phyloP scores from a whole-genome alignment of 2,888 invertebrate species.

The Euspilapteryx auroguttella region DNA sequence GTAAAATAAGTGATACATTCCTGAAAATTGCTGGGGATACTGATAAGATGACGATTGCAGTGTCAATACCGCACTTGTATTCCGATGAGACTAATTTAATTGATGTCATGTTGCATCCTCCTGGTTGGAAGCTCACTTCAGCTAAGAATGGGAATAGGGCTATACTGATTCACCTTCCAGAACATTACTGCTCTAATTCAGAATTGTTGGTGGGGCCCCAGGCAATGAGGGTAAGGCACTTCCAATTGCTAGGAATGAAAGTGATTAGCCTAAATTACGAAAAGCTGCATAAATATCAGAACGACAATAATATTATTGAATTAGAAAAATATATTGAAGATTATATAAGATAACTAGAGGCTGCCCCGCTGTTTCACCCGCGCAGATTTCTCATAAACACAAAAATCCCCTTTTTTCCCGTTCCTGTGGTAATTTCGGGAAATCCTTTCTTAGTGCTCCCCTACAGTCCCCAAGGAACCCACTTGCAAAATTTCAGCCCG shows the following conservation, averaged over 20 bases:
- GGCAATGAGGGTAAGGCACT: constrained; percentile 63
- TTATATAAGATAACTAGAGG: too few species aligned
- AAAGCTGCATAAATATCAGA: constrained; percentile 42
- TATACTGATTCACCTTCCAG: constrained; percentile 65
- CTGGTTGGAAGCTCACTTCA: constrained; percentile 37
- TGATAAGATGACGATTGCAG: constrained; percentile 45
- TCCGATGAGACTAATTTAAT: constrained; percentile 61
- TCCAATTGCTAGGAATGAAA: constrained; percentile 64
- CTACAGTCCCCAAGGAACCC: too few species aligned
- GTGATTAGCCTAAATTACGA: constrained; percentile 63
- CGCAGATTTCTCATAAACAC: too few species aligned
- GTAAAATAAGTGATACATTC: constrained; percentile 40
- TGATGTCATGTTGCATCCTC: constrained; percentile 62
- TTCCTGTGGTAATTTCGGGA: too few species aligned
- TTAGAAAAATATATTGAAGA: constrained; percentile 54
- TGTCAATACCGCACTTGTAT: constrained; percentile 56
- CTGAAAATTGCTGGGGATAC: constrained; percentile 36
- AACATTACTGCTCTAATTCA: constrained; percentile 64
- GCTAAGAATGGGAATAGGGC: constrained; percentile 51
- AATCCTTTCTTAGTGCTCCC: too few species aligned
- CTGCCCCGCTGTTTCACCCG: too few species aligned
- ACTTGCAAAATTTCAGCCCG: too few species aligned
- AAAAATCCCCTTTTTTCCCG: too few species aligned
- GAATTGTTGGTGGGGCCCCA: constrained; percentile 64
- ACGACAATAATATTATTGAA: constrained; percentile 37